These are phyloP conservation scores for Pseudobourletiella spinata DNA, from an alignment of 1,140 invertebrate species.

Conservation along the genomic window DNA sequence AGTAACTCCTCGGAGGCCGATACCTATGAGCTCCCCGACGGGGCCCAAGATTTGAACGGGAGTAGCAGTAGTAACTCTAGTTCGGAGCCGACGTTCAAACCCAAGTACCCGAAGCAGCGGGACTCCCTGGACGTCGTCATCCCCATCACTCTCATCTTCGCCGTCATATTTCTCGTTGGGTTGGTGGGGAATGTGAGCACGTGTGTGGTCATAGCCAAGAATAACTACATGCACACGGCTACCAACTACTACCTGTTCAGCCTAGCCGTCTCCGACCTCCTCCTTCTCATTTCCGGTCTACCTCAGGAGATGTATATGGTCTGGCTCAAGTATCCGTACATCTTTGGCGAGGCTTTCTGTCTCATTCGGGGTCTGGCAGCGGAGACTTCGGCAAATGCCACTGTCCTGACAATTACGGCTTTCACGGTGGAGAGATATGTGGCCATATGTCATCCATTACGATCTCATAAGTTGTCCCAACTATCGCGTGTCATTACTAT, in stretches of 20 bases:
- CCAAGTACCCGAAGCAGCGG: not conserved
- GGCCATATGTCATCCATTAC: constrained; percentile 85
- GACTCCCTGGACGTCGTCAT: constrained; percentile 38
- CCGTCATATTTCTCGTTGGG: constrained; percentile 46
- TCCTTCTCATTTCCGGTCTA: constrained; percentile 69
- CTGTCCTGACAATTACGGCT: constrained; percentile 81
- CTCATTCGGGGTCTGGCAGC: constrained; percentile 57
- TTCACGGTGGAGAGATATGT: constrained; percentile 84
- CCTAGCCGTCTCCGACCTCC: constrained; percentile 82
- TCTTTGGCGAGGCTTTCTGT: constrained; percentile 65
- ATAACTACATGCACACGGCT: constrained; percentile 49
- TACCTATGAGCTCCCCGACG: too few relatives aligned
- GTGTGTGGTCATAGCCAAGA: constrained; percentile 51
- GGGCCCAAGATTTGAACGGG: too few relatives aligned
- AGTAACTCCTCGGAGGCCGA: too few relatives aligned
- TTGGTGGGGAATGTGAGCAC: constrained; percentile 52
- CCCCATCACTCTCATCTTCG: constrained; percentile 46
- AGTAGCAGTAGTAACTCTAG: too few relatives aligned
- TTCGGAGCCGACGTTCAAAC: too few relatives aligned
- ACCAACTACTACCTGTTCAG: constrained; percentile 58
- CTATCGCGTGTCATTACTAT: constrained; percentile 51
- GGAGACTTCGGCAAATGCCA: constrained; percentile 81
- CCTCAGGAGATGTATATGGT: constrained; percentile 68
- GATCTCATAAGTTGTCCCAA: constrained; percentile 42
- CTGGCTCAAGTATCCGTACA: constrained; percentile 67